Percentiles rank a stretch among this genome's conserved stretches.
phyloP scores from a whole-genome alignment of 2,888 invertebrate genomes.

The Orgyia antiqua region DNA sequence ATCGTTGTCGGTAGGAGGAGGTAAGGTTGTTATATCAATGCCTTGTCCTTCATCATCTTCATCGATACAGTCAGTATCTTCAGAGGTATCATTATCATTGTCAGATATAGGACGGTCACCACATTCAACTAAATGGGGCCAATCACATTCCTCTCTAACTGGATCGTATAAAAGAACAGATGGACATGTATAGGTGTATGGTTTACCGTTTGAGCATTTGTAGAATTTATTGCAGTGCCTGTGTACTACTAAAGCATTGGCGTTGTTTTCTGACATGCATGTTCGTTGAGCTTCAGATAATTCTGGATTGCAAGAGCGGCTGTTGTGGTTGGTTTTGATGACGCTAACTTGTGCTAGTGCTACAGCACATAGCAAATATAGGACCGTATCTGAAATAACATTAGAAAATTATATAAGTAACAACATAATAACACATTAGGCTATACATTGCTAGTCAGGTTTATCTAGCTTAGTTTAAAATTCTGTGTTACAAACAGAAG shows the following conservation, averaged over 20 bases:
- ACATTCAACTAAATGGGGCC: conserved; percentile 1
- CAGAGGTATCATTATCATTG: conserved; percentile 8
- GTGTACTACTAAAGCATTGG: conserved; percentile 20
- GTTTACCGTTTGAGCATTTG: conserved; percentile 20
- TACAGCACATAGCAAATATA: conserved; percentile 44
- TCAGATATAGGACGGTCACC: not conserved
- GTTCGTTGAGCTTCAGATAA: conserved; percentile 18
- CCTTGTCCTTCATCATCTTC: not conserved
- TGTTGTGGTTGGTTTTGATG: conserved; percentile 24
- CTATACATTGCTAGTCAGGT: too few relatives aligned
- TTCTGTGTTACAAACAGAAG: too few relatives aligned
- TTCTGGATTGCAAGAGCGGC: conserved; percentile 25
- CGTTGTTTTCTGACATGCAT: conserved; percentile 20
- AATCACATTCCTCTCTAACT: not conserved
- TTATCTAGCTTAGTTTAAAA: too few relatives aligned
- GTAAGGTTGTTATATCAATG: not conserved
- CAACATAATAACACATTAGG: too few relatives aligned
- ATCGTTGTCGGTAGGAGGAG: not conserved
- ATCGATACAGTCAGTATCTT: not conserved
- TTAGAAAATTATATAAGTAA: not conserved
- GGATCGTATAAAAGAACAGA: conserved; percentile 12
- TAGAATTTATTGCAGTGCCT: conserved; percentile 30
- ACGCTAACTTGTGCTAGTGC: conserved; percentile 33
- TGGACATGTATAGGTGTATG: conserved; percentile 23
- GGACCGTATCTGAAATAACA: conserved; percentile 39